phyloP scores from a whole-genome alignment of 2,797 vertebrate species.

The Microctenopoma steveboyesi region DNA sequence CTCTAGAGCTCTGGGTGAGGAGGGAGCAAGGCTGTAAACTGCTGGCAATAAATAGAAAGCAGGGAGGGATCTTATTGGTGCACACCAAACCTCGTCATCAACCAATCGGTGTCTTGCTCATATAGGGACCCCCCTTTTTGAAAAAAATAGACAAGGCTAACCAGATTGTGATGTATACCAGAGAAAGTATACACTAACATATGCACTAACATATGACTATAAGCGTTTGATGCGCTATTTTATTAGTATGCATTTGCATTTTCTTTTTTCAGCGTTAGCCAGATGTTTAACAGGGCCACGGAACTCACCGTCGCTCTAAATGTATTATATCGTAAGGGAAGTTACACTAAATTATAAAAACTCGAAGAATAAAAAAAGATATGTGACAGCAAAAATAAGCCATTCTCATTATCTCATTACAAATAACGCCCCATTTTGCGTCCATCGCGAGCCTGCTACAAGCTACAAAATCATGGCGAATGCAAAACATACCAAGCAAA shows the following conservation, averaged over 20 bases:
- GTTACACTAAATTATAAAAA: background rate
- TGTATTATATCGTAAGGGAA: slow-evolving; percentile 4
- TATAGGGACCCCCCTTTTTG: slow-evolving; percentile 88
- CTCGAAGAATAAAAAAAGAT: slow-evolving; percentile 22
- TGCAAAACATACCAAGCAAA: slow-evolving; percentile 2
- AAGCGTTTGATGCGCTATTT: slow-evolving; percentile 30
- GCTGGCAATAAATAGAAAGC: slow-evolving; percentile 98
- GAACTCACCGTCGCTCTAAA: background rate
- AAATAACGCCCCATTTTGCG: background rate
- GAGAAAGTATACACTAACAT: slow-evolving; percentile 66
- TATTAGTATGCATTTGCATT: slow-evolving; percentile 14
- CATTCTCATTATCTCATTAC: slow-evolving; percentile 1
- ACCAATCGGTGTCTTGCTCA: slow-evolving; percentile 91
- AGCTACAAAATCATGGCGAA: slow-evolving; percentile 16
- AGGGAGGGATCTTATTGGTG: slow-evolving; percentile 91
- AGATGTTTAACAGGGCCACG: slow-evolving; percentile 3
- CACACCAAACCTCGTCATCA: slow-evolving; percentile 93
- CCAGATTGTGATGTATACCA: slow-evolving; percentile 80
- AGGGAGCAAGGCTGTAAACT: slow-evolving; percentile 94
- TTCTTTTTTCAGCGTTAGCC: background rate
- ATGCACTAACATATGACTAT: slow-evolving; percentile 54
- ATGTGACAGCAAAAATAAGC: slow-evolving; percentile 9
- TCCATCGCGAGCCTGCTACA: slow-evolving; percentile 11
- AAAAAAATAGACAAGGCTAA: slow-evolving; percentile 70
- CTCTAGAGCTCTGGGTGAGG: slow-evolving; percentile 94